phyloP scores from a whole-genome alignment of 2,797 vertebrate species.

The Erpetoichthys calabaricus region DNA sequence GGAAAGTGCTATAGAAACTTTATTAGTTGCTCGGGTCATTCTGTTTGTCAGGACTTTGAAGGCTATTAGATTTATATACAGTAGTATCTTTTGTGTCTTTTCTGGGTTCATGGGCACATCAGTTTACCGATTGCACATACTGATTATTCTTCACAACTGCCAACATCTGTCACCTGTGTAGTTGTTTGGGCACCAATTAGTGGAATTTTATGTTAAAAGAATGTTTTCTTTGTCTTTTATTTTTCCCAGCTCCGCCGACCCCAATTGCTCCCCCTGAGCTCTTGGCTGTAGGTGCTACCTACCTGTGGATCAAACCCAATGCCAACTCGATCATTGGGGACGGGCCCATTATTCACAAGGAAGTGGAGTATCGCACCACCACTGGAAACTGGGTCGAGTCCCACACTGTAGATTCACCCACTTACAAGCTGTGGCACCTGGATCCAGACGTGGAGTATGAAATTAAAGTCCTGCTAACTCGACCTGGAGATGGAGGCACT shows the following conservation, averaged over 20 bases:
- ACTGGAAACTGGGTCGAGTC: conserved; percentile 90
- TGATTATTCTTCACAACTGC: too few relatives aligned
- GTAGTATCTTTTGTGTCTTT: too few relatives aligned
- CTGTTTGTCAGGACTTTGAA: too few relatives aligned
- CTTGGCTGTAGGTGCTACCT: conserved; percentile 83
- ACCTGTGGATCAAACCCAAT: conserved; percentile 94
- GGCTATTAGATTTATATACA: too few relatives aligned
- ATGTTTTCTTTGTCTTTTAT: background rate
- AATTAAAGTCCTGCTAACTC: conserved; percentile 82
- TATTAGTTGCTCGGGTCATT: too few relatives aligned
- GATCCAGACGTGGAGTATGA: conserved; percentile 93
- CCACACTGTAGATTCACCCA: conserved; percentile 81
- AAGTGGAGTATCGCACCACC: conserved; percentile 89
- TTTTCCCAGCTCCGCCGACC: conserved; percentile 71
- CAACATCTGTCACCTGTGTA: too few relatives aligned
- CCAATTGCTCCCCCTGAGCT: conserved; percentile 88
- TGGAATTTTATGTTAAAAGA: background rate
- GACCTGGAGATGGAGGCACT: conserved; percentile 84
- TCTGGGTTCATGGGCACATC: too few relatives aligned
- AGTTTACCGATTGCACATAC: too few relatives aligned
- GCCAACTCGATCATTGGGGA: conserved; percentile 96
- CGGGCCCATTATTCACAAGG: conserved; percentile 87
- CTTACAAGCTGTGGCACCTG: conserved; percentile 91
- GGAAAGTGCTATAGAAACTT: too few relatives aligned
- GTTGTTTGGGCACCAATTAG: too few relatives aligned